Conservation (phyloP, 2,888 invertebrate genomes). For the Portevinia maculata region DNA sequence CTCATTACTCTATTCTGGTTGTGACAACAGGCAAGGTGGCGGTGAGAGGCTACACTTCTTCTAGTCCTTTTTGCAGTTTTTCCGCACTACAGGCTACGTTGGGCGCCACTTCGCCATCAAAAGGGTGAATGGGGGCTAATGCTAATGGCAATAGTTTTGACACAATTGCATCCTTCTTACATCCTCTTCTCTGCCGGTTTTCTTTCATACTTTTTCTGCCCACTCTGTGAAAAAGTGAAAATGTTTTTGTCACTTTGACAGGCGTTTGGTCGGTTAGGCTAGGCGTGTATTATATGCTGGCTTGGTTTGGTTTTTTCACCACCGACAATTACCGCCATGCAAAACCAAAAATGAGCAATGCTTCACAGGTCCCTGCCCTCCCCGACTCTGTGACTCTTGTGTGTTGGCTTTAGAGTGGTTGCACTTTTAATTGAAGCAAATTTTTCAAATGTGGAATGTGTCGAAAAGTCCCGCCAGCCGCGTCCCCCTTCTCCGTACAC, state of each 20-base stretch:
- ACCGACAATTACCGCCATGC: slow-evolving; percentile 64
- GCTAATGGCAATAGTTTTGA: slow-evolving; percentile 74
- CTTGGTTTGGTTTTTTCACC: slow-evolving; percentile 51
- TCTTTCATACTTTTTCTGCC: slow-evolving; percentile 14
- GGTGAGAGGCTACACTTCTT: slow-evolving; percentile 15
- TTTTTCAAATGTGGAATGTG: slow-evolving; percentile 68
- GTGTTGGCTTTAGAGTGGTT: slow-evolving; percentile 59
- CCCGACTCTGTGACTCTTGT: slow-evolving; percentile 21
- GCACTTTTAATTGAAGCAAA: slow-evolving; percentile 73
- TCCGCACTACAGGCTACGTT: slow-evolving; percentile 14
- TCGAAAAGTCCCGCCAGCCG: slow-evolving; percentile 24
- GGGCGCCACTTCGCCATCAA: slow-evolving; percentile 31
- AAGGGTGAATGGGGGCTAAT: slow-evolving; percentile 58
- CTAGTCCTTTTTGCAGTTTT: slow-evolving; percentile 8
- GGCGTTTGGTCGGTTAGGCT: slow-evolving; percentile 63
- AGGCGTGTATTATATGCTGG: slow-evolving; percentile 64
- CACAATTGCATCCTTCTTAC: slow-evolving; percentile 67
- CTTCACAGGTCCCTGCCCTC: slow-evolving; percentile 12
- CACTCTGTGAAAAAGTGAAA: slow-evolving; percentile 61
- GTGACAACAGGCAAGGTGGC: slow-evolving; percentile 58
- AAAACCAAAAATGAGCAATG: slow-evolving; percentile 71
- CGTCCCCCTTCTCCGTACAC: neutral
- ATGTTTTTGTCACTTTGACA: slow-evolving; percentile 73
- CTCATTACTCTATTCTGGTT: slow-evolving; percentile 73
- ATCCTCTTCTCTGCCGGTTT: slow-evolving; percentile 10